Evolutionary conservation across 2,113 vertebrate species (phyloP).

Genomic region (Urocitellus parryii): DNA sequence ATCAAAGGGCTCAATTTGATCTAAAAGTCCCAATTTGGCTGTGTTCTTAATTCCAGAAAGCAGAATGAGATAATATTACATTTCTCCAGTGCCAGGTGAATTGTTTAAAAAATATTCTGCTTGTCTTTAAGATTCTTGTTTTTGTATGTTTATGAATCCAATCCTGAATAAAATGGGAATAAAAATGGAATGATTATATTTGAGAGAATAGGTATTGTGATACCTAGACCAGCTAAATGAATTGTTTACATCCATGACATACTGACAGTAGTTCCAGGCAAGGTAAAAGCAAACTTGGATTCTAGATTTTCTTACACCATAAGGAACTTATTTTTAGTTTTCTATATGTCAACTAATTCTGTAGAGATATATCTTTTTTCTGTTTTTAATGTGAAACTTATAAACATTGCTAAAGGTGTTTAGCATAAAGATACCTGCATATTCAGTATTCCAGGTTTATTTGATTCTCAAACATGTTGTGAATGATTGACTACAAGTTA

Average conservation of each 20-base stretch:
- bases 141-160: too few relatives aligned
- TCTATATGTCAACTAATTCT: conserved; percentile 25
- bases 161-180: too few relatives aligned
- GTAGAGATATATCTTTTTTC: not conserved
- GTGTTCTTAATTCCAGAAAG: too few relatives aligned
- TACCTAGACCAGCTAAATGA: conserved; percentile 9
- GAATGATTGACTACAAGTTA: conserved; percentile 59
- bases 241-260: not conserved
- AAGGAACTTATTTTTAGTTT: conserved; percentile 36
- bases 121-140: conserved; percentile 14
- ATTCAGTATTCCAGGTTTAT: conserved; percentile 37
- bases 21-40: not conserved
- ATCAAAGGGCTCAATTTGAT: conserved; percentile 22
- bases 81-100: too few relatives aligned
- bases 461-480: conserved; percentile 41
- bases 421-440: not conserved
- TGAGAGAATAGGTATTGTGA: not conserved
- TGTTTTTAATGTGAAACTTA: conserved; percentile 26
- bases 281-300: not conserved
- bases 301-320: conserved; percentile 14
- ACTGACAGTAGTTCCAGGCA: not conserved
- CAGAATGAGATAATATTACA: too few relatives aligned
- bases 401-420: not conserved
- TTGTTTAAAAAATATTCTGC: conserved; percentile 44
- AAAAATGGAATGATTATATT: too few relatives aligned